Evolutionary conservation across 2,888 invertebrate genomes (phyloP), one percentile per base, ranked within the genome.

Genomic region (Oscheius myriophilus): DNA sequence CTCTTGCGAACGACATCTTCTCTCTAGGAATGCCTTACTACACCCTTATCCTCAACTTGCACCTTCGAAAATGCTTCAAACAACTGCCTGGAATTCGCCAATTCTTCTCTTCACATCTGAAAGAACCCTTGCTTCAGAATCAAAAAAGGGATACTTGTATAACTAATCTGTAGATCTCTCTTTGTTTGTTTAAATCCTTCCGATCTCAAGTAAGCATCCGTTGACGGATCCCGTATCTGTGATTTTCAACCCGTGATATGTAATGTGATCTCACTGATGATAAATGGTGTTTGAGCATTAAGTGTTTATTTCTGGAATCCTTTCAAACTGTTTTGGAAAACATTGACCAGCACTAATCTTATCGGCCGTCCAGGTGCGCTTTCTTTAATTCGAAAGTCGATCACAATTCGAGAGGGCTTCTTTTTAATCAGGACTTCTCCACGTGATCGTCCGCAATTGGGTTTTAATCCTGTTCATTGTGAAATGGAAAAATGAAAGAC

Each of bases 41-140:
- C 46, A 65, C 65, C 12, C 49, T 65, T 23, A 41, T 65, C 25
- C 65, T 65, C 26, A 65, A 65, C 23, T 26, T 55, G n/a, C 65
- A 65, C 46, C 14, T 65, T 16, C 45, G 65, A 45, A 33, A 53
- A 21, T 55, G 65, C 23, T 65, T 65, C 46, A 45, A 65, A 21
- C 49, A 65, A 45, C 65, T 65, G 11, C 65, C 65, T 1, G 42
- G 54, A 16, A 16, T 65, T 33, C 42, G 43, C 18, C 9, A 2
- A n/a, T n/a, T 65, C 23, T 65, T 23, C 54, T n/a, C 26, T 41
- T 54, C 65, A 6, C 39, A 43, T n/a, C 14, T 43, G 33, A 65
- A 55, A 26, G 55, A 65, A 46, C 65, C 65, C 6, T 46, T 65
- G 1, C 12, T 65, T 6, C 18, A 49, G 49, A 63, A 63, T 21